A percentile compares a stretch with the other conserved stretches of the same genome.
Evolutionary conservation across 2,888 invertebrate genomes (phyloP).

Genomic region (Cartodere bifasciata): DNA sequence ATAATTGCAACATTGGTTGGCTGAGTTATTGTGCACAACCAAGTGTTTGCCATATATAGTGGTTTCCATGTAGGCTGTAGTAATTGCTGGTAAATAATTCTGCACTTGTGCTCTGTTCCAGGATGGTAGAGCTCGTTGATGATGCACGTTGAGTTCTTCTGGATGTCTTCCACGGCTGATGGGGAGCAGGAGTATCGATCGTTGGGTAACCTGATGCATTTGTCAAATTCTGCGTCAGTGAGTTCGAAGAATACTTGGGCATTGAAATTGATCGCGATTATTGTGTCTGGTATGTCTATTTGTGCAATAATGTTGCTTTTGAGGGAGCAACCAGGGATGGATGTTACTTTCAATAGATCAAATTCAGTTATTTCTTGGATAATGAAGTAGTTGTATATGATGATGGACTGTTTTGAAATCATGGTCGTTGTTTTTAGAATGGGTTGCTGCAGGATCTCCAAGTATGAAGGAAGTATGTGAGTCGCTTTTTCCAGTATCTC

Average conservation of each 20-base stretch:
- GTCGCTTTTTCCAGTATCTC: too few species aligned
- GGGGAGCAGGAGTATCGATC: slow-evolving; percentile 7
- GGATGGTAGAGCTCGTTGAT: slow-evolving; percentile 7
- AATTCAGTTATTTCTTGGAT: slow-evolving; percentile 1
- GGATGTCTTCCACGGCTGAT: not conserved
- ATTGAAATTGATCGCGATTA: slow-evolving; percentile 7
- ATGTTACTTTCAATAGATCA: slow-evolving; percentile 2
- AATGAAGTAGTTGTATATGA: slow-evolving; percentile 2
- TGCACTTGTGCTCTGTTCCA: slow-evolving; percentile 1
- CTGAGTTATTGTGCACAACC: slow-evolving; percentile 1
- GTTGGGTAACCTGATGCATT: not conserved
- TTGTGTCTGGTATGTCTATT: slow-evolving; percentile 3
- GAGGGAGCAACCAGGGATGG: slow-evolving; percentile 1
- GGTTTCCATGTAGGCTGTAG: slow-evolving; percentile 2
- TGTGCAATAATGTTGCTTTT: not conserved
- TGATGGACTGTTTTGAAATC: not conserved
- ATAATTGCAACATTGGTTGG: slow-evolving; percentile 1
- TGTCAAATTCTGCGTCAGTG: not conserved
- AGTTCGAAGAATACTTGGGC: slow-evolving; percentile 5
- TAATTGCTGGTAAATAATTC: not conserved
- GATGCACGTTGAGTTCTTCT: slow-evolving; percentile 3
- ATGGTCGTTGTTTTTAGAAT: not conserved
- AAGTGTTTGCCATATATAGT: slow-evolving; percentile 5
- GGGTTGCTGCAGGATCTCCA: not conserved
- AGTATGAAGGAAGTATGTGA: slow-evolving; percentile 1